Evolutionary conservation across 2,797 vertebrate genomes (phyloP), one percentile per base, ranked within the genome.

Genomic region (Natrix natrix): DNA sequence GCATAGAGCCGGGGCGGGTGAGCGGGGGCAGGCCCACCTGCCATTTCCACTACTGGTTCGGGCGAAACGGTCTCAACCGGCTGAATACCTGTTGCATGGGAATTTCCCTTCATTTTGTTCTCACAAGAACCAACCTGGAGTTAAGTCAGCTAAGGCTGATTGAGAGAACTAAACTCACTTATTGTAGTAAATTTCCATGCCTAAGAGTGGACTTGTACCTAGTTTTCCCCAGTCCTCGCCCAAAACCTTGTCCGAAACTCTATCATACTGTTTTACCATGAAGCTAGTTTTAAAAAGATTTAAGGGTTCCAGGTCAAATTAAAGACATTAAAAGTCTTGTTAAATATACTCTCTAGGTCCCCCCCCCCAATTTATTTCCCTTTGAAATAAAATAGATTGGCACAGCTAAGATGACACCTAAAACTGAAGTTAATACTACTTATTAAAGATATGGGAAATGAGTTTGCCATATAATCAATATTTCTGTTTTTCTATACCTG

Each of bases 381-480:
- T n/a, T 56, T 87, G 28, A 83, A 69, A 86, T 87, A 61, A 87
- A 52, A 24, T 32, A 43, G 54, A 17, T 87, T 87, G 52, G 57
- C 32, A 91, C 60, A 63, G 26, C 55, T 43, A 60, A 93, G 52
- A 54, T 93, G 52, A 87, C 22, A 93, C 89, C 83, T 57, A 88
- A 92, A 88, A 26, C 20, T 74, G 55, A 43, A 55, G 24, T 92
- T 78, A 90, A 92, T 88, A 66, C 22, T 90, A 13, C 63, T 92
- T 90, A 87, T 90, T 86, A 87, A 93, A 90, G 28, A 78, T 88
- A 89, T 63, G 86, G 86, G 48, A 90, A 78, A 61, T 90, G 22
- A 90, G 90, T 87, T 90, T 88, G 78, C 91, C 83, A 90, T 91
- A 92, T 56, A 91, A 92, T 37, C 63, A 87, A 90, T 88, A 56